Evolutionary conservation across 2,113 vertebrate species (phyloP).

Genomic region (Xiphorhynchus elegans): DNA sequence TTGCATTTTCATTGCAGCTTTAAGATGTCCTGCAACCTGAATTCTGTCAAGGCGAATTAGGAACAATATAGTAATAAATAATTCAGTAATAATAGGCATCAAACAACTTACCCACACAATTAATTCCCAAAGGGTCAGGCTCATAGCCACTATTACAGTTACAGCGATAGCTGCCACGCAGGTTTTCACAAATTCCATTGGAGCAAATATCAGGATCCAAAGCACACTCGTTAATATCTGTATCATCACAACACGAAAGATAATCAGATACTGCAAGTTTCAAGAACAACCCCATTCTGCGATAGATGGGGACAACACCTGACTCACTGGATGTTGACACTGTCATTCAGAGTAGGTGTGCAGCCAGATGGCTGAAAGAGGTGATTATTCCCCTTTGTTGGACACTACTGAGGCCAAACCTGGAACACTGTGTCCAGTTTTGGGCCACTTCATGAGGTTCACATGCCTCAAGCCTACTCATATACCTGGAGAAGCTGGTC

Average conservation of each 20-base stretch:
- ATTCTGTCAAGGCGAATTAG: not conserved
- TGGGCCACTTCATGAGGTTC: not conserved
- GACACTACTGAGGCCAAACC: not conserved
- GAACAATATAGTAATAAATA: not conserved
- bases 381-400: not conserved
- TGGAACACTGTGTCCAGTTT: not conserved
- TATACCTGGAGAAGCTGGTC: not conserved
- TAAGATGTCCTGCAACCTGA: not conserved
- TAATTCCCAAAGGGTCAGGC: constrained; percentile 72
- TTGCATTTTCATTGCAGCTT: not conserved
- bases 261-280: not conserved
- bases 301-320: not conserved
- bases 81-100: not conserved
- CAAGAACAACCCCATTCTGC: not conserved
- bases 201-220: constrained; percentile 81
- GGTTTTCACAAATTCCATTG: constrained; percentile 81
- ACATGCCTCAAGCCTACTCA: not conserved
- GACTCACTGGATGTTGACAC: not conserved
- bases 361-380: not conserved
- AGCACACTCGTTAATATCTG: constrained; percentile 84
- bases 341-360: not conserved
- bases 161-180: constrained; percentile 77
- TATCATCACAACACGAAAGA: not conserved
- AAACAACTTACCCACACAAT: constrained; percentile 74
- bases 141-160: constrained; percentile 81